Percentiles rank a stretch among this genome's conserved stretches.
Evolutionary conservation across 2,888 invertebrate species (phyloP).

Genomic region (Troilus luridus): DNA sequence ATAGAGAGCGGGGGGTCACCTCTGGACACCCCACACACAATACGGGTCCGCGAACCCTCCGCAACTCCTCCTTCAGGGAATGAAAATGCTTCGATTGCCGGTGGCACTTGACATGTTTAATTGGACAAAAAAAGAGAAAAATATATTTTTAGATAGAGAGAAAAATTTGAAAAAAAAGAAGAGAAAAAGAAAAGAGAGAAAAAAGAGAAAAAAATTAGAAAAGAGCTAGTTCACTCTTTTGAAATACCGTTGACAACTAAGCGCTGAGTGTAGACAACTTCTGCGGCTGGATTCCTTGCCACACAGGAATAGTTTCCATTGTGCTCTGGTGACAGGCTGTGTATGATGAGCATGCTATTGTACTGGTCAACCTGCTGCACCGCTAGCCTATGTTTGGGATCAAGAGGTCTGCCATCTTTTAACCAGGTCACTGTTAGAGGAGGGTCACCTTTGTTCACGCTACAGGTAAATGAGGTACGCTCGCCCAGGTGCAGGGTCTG

Average conservation of each 20-base stretch:
- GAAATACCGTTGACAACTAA: constrained; percentile 82
- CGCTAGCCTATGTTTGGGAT: constrained; percentile 73
- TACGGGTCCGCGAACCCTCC: constrained; percentile 86
- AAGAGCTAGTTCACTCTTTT: constrained; percentile 59
- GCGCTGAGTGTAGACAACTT: constrained; percentile 81
- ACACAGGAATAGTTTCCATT: constrained; percentile 85
- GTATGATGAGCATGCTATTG: constrained; percentile 84
- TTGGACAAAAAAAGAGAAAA: constrained; percentile 60
- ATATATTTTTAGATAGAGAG: constrained; percentile 58
- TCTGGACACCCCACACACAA: constrained; percentile 84
- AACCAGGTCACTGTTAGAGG: constrained; percentile 84
- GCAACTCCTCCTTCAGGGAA: constrained; percentile 84
- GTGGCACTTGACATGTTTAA: constrained; percentile 76
- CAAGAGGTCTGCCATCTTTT: constrained; percentile 79
- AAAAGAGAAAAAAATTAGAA: constrained; percentile 61
- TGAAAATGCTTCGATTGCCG: constrained; percentile 88
- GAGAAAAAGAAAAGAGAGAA: constrained; percentile 66
- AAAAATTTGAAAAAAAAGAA: constrained; percentile 62
- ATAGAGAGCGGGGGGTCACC: constrained; percentile 86
- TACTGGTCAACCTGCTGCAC: constrained; percentile 83
- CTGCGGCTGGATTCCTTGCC: constrained; percentile 80
- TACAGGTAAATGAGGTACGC: constrained; percentile 81
- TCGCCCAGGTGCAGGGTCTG: constrained; percentile 81
- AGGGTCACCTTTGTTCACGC: constrained; percentile 82
- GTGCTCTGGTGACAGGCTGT: constrained; percentile 81